Base-by-base conservation (phyloP, 2,888 invertebrate species). In the Mamestra brassicae region DNA sequence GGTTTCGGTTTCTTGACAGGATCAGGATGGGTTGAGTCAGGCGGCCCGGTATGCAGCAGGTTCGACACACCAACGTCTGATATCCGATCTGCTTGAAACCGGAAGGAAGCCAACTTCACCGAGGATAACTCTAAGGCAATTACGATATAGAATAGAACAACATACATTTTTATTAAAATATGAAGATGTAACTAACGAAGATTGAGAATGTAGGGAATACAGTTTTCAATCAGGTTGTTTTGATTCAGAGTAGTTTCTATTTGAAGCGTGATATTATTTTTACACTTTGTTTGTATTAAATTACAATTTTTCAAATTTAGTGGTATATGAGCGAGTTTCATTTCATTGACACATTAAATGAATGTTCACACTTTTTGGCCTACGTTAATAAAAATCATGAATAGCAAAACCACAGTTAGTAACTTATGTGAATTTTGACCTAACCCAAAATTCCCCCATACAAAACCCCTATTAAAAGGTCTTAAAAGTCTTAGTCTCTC, bases 91-190 rank as follows among this genome's bases (percentile, higher is more conserved):
- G 15, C 11, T 50, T 67, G 62, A 50, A 52, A 8, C 26, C 17
- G 62, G 1, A 67, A 42, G 10, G 70, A 47, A 61, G 74, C 74
- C 54, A 71, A 64, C 11, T 71, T 57, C 45, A 71, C 74, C n/a
- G 42, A 42, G 6, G 67, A 52, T 4, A 71, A 64, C n/a, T 61
- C 34, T 47, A 42, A 50, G 13, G 71, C 26, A 55, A 64, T 57
- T 36, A 70, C 36, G 26, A 78, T 34, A 26, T 38, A 71, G 10
- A 73, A 70, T 13, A 73, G 60, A 73, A 70, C 11, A 36, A 71
- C 64, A 50, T 47, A 71, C 81, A 78, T 57, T 55, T 78, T 67
- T 73, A 67, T 68, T 54, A 47, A 57, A 70, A 64, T 47, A n/a
- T 54, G 26, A n/a, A 17, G 11, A 47, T 65, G 26, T 10, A 63